phyloP scores from a whole-genome alignment of 2,113 vertebrate genomes.

The Heteronetta atricapilla region DNA sequence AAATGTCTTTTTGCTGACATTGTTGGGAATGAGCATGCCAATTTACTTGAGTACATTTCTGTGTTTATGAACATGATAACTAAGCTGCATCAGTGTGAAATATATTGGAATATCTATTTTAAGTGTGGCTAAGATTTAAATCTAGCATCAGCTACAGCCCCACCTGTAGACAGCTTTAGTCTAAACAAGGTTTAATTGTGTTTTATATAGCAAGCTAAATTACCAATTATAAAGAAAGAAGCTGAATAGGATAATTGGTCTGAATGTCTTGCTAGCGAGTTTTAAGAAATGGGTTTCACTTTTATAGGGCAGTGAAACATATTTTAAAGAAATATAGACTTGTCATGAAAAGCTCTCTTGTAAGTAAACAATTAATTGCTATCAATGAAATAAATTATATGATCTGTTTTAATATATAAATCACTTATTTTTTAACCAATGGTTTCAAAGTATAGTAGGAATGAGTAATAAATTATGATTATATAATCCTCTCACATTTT shows the following conservation, averaged over 20 bases:
- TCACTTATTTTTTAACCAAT: not conserved
- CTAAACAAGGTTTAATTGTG: slow-evolving; percentile 22
- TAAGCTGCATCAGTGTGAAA: slow-evolving; percentile 7
- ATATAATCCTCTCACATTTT: not conserved
- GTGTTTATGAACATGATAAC: slow-evolving; percentile 44
- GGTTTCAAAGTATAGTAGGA: not conserved
- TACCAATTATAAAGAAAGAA: slow-evolving; percentile 22
- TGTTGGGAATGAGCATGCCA: slow-evolving; percentile 24
- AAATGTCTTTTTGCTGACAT: slow-evolving; percentile 56
- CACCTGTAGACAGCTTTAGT: not conserved
- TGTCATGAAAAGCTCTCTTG: not conserved
- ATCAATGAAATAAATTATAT: slow-evolving; percentile 3
- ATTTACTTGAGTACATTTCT: not conserved
- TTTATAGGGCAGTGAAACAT: slow-evolving; percentile 24
- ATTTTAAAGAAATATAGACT: not conserved
- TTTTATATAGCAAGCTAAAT: slow-evolving; percentile 39
- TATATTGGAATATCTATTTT: slow-evolving; percentile 39
- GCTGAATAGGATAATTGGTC: slow-evolving; percentile 25
- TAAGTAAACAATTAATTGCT: not conserved
- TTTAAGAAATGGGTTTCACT: not conserved
- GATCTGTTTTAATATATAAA: not conserved
- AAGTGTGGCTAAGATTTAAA: not conserved
- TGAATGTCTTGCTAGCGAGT: slow-evolving; percentile 7
- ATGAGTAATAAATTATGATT: not conserved
- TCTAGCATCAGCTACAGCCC: slow-evolving; percentile 7